A percentile compares a stretch with the other conserved stretches of the same genome.
phyloP scores from a whole-genome alignment of 2,797 vertebrate genomes.

The Spinus olivaceus region DNA sequence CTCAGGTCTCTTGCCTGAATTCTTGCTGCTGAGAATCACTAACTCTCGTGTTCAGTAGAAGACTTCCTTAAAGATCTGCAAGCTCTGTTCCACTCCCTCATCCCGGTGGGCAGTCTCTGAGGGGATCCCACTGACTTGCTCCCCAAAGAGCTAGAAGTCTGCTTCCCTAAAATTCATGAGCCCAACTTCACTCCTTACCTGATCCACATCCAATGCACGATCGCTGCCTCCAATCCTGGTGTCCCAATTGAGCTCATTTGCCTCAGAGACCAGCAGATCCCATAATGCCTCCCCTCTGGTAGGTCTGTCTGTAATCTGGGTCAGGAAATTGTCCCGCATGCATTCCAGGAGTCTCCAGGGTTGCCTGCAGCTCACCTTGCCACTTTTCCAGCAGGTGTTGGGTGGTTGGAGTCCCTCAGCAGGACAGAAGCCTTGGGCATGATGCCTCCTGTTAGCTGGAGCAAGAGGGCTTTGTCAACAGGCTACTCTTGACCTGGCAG shows the following conservation, averaged over 20 bases:
- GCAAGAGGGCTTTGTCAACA: background rate
- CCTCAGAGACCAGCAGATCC: rapidly evolving
- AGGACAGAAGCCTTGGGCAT: background rate
- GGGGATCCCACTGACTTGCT: background rate
- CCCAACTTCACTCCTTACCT: background rate
- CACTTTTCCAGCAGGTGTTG: background rate
- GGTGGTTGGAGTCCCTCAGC: background rate
- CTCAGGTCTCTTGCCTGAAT: background rate
- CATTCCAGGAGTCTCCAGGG: background rate
- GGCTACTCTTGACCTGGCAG: background rate
- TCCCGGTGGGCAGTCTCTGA: background rate
- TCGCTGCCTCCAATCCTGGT: background rate
- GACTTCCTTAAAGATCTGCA: background rate
- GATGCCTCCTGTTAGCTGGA: background rate
- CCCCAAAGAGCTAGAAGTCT: background rate
- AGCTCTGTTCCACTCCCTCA: background rate
- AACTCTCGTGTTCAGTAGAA: background rate
- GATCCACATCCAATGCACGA: rapidly evolving
- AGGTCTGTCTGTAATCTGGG: background rate
- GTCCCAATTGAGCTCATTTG: background rate
- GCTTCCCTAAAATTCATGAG: background rate
- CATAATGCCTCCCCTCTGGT: rapidly evolving
- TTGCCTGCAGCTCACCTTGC: rapidly evolving
- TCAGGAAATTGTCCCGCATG: background rate
- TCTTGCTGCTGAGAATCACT: background rate